These are phyloP conservation scores for Apomyelois bistriatella DNA, from an alignment of 2,888 invertebrate species.

Conservation along the genomic window DNA sequence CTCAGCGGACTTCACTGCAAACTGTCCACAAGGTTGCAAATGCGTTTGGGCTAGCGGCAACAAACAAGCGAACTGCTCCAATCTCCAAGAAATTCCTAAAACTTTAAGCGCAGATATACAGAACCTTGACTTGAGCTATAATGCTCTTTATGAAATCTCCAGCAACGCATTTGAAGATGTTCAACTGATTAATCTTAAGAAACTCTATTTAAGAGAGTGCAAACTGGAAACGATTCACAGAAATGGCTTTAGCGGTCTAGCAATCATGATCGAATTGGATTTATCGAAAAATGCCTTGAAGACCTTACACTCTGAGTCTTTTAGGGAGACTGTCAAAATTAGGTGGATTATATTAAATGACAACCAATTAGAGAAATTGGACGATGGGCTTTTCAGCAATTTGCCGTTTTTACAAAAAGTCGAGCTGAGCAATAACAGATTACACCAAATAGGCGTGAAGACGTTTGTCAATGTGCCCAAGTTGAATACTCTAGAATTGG, in stretches of 20 bases:
- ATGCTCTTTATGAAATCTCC: slow-evolving; percentile 83
- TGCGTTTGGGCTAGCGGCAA: slow-evolving; percentile 93
- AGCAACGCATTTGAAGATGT: slow-evolving; percentile 84
- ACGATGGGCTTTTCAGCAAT: slow-evolving; percentile 87
- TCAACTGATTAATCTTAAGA: slow-evolving; percentile 89
- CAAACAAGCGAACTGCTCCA: slow-evolving; percentile 89
- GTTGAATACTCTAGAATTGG: slow-evolving; percentile 84
- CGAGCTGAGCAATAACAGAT: slow-evolving; percentile 86
- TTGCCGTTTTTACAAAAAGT: slow-evolving; percentile 87
- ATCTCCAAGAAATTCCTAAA: slow-evolving; percentile 85
- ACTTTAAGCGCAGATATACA: slow-evolving; percentile 86
- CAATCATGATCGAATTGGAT: slow-evolving; percentile 90
- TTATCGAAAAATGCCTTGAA: slow-evolving; percentile 86
- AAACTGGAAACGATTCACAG: slow-evolving; percentile 85
- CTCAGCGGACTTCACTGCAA: slow-evolving; percentile 74
- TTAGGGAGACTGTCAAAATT: slow-evolving; percentile 84
- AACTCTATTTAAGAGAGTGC: slow-evolving; percentile 87
- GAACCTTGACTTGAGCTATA: slow-evolving; percentile 86
- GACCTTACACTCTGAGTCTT: slow-evolving; percentile 83
- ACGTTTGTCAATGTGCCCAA: slow-evolving; percentile 86
- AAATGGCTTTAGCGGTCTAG: slow-evolving; percentile 87
- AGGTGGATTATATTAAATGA: slow-evolving; percentile 86
- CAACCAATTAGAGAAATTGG: slow-evolving; percentile 86
- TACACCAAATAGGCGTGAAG: slow-evolving; percentile 84
- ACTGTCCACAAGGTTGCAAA: slow-evolving; percentile 85